A percentile compares a stretch with the other conserved stretches of the same genome.
Conservation (phyloP, 92 coral and sea anemone species). For the Phenganax stokvisi region DNA sequence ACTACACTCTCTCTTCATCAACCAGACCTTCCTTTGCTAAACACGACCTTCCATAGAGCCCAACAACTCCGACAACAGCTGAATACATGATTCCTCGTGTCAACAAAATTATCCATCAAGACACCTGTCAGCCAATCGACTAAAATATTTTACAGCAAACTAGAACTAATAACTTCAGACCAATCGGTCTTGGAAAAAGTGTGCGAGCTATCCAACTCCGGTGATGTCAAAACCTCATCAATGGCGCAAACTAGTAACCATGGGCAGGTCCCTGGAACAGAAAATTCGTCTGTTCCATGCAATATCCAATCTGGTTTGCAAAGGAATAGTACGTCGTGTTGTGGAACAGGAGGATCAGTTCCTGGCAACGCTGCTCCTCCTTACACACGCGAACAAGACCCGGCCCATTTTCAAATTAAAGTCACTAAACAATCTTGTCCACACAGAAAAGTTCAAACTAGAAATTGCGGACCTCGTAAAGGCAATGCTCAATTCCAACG, state of each 20-base stretch:
- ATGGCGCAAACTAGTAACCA: slow-evolving; percentile 48
- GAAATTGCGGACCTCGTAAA: slow-evolving; percentile 50
- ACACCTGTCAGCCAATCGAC: slow-evolving; percentile 41
- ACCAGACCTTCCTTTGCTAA: slow-evolving; percentile 32
- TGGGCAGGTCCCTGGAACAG: slow-evolving; percentile 22
- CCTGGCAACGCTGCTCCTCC: not conserved
- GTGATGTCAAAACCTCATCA: slow-evolving; percentile 44
- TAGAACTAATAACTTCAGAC: slow-evolving; percentile 51
- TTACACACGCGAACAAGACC: not conserved
- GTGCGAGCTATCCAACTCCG: slow-evolving; percentile 49
- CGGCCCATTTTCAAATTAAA: slow-evolving; percentile 41
- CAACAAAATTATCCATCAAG: not conserved
- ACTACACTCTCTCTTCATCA: slow-evolving; percentile 28
- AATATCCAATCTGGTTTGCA: slow-evolving; percentile 37
- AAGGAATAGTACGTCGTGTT: slow-evolving; percentile 39
- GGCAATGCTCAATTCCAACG: slow-evolving; percentile 45
- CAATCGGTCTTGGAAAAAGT: slow-evolving; percentile 46
- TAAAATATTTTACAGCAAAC: slow-evolving; percentile 45
- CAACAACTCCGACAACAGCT: slow-evolving; percentile 41
- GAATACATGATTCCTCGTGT: slow-evolving; percentile 43
- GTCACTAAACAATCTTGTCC: slow-evolving; percentile 48
- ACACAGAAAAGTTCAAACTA: slow-evolving; percentile 52
- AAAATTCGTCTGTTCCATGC: slow-evolving; percentile 38
- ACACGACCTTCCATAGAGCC: slow-evolving; percentile 34
- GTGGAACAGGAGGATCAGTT: slow-evolving; percentile 45